Percentiles rank a stretch among this genome's conserved stretches.
These are phyloP conservation scores for Pristionchus maxplancki DNA, from an alignment of 2,888 invertebrate species.

Conservation along the genomic window DNA sequence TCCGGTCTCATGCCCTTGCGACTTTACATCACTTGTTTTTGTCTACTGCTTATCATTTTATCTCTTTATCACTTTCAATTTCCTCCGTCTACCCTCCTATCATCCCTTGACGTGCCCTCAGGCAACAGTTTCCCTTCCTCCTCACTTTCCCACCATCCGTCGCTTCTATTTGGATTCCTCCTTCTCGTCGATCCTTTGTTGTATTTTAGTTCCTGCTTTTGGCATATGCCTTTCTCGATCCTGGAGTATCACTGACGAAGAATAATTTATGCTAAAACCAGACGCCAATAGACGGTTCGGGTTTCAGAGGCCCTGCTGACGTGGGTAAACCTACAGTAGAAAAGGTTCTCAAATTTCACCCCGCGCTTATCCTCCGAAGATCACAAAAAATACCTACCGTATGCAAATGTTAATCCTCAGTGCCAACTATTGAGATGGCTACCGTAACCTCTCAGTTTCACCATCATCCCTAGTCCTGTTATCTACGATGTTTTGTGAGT, in stretches of 20 bases:
- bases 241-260: neutral
- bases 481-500: neutral
- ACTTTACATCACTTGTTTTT: neutral
- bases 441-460: too few species aligned
- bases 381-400: neutral
- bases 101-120: neutral
- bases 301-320: neutral
- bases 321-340: neutral
- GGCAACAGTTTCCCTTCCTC: conserved; percentile 45
- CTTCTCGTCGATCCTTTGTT: conserved; percentile 42
- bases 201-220: conserved; percentile 46
- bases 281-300: too few species aligned
- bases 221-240: conserved; percentile 17
- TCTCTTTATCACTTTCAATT: neutral
- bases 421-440: too few species aligned
- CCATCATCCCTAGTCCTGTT: neutral
- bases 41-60: neutral
- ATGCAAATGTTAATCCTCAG: too few species aligned
- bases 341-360: neutral
- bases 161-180: conserved; percentile 6
- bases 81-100: neutral
- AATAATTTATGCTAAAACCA: conserved; percentile 38
- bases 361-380: neutral
- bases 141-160: conserved; percentile 3
- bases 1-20: too few species aligned